A percentile compares a stretch with the other conserved stretches of the same genome.
phyloP scores from a whole-genome alignment of 2,888 invertebrate species.

The Drosophila paramelanica region DNA sequence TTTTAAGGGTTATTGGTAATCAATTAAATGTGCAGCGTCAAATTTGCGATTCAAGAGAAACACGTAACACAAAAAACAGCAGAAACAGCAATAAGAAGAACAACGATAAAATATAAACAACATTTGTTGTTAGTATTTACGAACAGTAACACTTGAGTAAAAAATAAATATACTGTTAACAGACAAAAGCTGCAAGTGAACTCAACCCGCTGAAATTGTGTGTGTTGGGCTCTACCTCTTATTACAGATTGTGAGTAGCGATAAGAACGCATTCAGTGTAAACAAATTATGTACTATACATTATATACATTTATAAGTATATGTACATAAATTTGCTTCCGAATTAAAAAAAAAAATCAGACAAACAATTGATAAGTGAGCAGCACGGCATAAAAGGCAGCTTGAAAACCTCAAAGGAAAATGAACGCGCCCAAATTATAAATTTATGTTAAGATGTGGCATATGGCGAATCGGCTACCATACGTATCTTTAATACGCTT shows the following conservation, averaged over 20 bases:
- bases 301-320: constrained; percentile 13
- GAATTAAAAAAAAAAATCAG: constrained; percentile 18
- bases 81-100: constrained; percentile 16
- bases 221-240: constrained; percentile 24
- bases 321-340: constrained; percentile 22
- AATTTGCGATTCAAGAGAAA: constrained; percentile 56
- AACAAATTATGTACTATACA: constrained; percentile 2
- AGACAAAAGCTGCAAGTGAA: constrained; percentile 37
- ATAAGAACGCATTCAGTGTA: constrained; percentile 43
- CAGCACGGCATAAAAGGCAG: constrained; percentile 20
- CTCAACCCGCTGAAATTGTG: constrained; percentile 21
- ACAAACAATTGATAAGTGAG: constrained; percentile 59
- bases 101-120: constrained; percentile 29
- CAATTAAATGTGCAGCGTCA: constrained; percentile 38
- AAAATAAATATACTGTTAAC: constrained; percentile 37
- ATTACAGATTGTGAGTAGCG: constrained; percentile 56
- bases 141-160: constrained; percentile 33
- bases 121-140: constrained; percentile 31
- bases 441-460: constrained; percentile 20
- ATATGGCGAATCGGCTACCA: constrained; percentile 14
- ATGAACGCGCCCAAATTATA: constrained; percentile 26
- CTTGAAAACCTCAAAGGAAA: constrained; percentile 18
- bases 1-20: constrained; percentile 29
- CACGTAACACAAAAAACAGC: constrained; percentile 26
- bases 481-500: not conserved